Evolutionary conservation across 2,797 vertebrate species (phyloP).

Genomic region (Enteromius radiatus): DNA sequence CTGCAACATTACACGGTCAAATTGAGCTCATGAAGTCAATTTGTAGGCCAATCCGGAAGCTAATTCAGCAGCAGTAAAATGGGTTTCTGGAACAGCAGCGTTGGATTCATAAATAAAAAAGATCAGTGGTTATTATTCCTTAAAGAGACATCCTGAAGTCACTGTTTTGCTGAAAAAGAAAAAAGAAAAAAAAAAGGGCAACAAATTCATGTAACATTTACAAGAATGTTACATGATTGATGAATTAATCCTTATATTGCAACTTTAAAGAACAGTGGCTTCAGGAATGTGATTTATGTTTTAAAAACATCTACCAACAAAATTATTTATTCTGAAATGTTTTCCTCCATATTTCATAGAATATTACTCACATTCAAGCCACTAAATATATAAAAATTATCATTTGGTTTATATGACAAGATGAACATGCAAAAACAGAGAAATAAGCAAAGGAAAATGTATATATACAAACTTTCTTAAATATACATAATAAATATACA

Average conservation of each 20-base stretch:
- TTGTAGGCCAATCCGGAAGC: background rate
- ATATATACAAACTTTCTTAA: too few species aligned
- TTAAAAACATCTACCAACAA: too few species aligned
- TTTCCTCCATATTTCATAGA: background rate
- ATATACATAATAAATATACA: too few species aligned
- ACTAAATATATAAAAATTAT: background rate
- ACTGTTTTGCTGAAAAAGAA: background rate
- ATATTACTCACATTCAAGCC: background rate
- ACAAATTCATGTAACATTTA: background rate
- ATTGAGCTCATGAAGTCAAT: background rate
- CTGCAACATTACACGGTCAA: background rate
- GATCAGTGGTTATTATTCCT: background rate
- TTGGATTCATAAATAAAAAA: background rate
- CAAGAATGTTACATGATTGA: background rate
- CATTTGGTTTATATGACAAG: background rate
- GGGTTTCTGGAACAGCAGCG: background rate
- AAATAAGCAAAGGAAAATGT: too few species aligned
- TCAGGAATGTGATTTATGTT: background rate
- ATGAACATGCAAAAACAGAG: background rate
- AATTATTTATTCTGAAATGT: too few species aligned
- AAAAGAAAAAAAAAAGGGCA: background rate
- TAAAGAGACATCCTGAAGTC: background rate
- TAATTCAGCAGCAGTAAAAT: background rate
- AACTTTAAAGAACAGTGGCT: background rate
- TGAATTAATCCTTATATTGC: background rate